These are phyloP conservation scores for Oscheius onirici DNA, from an alignment of 2,888 invertebrate species.

Conservation along the genomic window DNA sequence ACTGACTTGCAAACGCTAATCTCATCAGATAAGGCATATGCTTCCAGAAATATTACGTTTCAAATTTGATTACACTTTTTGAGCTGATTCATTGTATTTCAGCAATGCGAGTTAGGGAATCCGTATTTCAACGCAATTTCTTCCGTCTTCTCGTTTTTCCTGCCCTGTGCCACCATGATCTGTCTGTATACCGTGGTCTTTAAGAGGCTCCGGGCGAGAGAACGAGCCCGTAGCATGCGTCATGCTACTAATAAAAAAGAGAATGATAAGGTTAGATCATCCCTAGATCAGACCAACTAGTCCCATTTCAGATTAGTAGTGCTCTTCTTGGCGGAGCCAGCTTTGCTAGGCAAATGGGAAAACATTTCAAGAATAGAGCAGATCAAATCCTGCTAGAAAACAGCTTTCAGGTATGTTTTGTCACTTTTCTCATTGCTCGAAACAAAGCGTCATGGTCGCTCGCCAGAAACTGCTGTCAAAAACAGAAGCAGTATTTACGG, in stretches of 20 bases:
- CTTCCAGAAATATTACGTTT: neutral
- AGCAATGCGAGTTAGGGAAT: constrained; percentile 90
- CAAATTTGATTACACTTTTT: neutral
- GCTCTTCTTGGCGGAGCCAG: constrained; percentile 69
- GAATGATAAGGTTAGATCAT: constrained; percentile 43
- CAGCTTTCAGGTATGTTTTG: constrained; percentile 61
- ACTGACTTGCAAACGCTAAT: neutral
- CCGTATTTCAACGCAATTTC: constrained; percentile 97
- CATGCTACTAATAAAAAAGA: constrained; percentile 46
- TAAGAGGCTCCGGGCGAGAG: constrained; percentile 79
- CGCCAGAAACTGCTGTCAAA: neutral
- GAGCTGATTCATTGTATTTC: constrained; percentile 41
- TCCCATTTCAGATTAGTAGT: constrained; percentile 56
- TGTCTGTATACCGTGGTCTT: constrained; percentile 84
- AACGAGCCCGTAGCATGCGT: constrained; percentile 58
- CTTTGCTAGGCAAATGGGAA: constrained; percentile 67
- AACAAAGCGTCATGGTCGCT: neutral
- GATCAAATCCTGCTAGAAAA: constrained; percentile 69
- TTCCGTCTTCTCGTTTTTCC: constrained; percentile 96
- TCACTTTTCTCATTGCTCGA: neutral
- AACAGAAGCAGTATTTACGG: neutral
- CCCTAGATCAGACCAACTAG: neutral
- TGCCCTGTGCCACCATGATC: constrained; percentile 97
- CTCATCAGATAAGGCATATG: neutral
- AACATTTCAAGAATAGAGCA: constrained; percentile 64